Evolutionary conservation across 2,113 vertebrate genomes (phyloP).

Genomic region (Hippolais icterina): DNA sequence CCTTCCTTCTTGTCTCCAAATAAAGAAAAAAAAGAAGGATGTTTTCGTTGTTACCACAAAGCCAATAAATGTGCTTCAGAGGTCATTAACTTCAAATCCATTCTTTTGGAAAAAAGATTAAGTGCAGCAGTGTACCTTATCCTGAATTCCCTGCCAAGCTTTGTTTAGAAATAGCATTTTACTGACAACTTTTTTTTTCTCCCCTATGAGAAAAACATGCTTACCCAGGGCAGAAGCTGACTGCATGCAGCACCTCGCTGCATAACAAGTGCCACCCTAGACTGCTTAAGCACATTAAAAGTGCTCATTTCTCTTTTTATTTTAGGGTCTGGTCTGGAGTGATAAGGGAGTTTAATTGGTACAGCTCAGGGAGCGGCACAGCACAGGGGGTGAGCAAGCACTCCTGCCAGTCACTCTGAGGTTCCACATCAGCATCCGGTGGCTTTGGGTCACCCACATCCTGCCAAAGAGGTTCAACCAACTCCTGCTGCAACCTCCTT

Average conservation of each 20-base stretch:
- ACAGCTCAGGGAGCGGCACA: neutral
- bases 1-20: neutral
- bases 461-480: neutral
- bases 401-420: neutral
- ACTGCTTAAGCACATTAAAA: neutral
- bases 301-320: neutral
- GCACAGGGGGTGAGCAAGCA: accelerated
- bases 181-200: neutral
- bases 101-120: conserved; percentile 53
- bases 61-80: neutral
- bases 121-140: conserved; percentile 16
- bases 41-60: neutral
- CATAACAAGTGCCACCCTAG: neutral
- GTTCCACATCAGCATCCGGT: neutral
- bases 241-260: neutral
- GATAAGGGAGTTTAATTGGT: neutral
- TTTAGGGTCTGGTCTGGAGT: neutral
- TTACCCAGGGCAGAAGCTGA: neutral
- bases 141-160: conserved; percentile 23
- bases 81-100: conserved; percentile 24
- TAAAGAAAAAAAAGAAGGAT: neutral
- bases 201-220: neutral
- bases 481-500: neutral
- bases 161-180: conserved; percentile 39
- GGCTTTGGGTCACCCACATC: neutral